phyloP scores from a whole-genome alignment of 2,888 invertebrate species.

The Agrilus cyanescens region DNA sequence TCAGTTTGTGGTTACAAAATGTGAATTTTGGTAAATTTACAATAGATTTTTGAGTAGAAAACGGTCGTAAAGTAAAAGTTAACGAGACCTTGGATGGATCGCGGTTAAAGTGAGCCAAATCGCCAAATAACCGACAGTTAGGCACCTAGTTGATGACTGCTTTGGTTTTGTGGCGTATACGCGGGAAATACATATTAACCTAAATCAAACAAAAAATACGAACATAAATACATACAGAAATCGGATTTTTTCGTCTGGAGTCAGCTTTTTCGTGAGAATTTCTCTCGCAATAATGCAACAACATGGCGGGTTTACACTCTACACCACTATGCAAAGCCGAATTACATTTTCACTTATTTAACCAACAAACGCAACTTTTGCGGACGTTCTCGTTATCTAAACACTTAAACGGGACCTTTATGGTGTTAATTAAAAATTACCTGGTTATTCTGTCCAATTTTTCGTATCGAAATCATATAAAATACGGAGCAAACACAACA shows the following conservation, averaged over 20 bases:
- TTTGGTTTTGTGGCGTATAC: slow-evolving; percentile 34
- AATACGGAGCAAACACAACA: slow-evolving; percentile 36
- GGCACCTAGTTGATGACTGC: slow-evolving; percentile 28
- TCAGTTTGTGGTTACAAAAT: too few relatives aligned
- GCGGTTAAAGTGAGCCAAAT: slow-evolving; percentile 18
- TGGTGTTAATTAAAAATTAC: slow-evolving; percentile 25
- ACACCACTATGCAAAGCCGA: slow-evolving; percentile 33
- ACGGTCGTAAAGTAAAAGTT: too few relatives aligned
- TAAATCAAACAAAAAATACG: slow-evolving; percentile 37
- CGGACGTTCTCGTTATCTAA: slow-evolving; percentile 8
- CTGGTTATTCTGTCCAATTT: slow-evolving; percentile 35
- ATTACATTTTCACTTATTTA: slow-evolving; percentile 25
- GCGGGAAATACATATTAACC: slow-evolving; percentile 36
- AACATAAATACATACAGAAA: slow-evolving; percentile 32
- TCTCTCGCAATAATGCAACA: slow-evolving; percentile 50
- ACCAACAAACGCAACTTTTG: slow-evolving; percentile 9
- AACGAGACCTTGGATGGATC: slow-evolving; percentile 23
- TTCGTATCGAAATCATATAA: slow-evolving; percentile 37
- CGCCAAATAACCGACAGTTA: slow-evolving; percentile 30
- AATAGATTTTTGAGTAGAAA: too few relatives aligned
- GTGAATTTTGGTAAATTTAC: too few relatives aligned
- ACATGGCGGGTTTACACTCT: slow-evolving; percentile 54
- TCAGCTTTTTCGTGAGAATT: slow-evolving; percentile 22
- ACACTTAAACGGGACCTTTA: slow-evolving; percentile 6
- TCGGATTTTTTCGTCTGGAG: slow-evolving; percentile 18